Evolutionary conservation across 2,888 invertebrate species (phyloP).

Genomic region (Drosophila monieri): DNA sequence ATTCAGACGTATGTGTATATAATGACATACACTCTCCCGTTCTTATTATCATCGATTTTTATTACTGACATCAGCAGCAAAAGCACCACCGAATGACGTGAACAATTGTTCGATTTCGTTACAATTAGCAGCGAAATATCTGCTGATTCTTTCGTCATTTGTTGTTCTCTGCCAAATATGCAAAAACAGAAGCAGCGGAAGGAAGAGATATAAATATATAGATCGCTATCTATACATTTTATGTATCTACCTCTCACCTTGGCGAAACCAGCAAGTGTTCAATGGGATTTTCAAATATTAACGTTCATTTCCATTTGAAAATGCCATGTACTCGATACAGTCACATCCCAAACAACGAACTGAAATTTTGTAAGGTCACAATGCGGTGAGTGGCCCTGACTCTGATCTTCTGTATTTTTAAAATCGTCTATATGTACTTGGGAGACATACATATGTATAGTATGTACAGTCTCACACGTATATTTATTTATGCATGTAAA

Average conservation of each 20-base stretch:
- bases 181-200: slow-evolving; percentile 34
- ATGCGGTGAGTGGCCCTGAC: slow-evolving; percentile 71
- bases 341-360: slow-evolving; percentile 35
- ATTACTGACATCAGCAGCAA: slow-evolving; percentile 37
- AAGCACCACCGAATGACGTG: slow-evolving; percentile 32
- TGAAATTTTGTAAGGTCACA: slow-evolving; percentile 67
- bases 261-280: slow-evolving; percentile 30
- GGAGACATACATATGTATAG: slow-evolving; percentile 29
- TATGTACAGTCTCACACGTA: slow-evolving; percentile 23
- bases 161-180: slow-evolving; percentile 28
- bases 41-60: slow-evolving; percentile 22
- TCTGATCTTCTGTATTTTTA: slow-evolving; percentile 78
- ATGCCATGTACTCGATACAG: slow-evolving; percentile 17
- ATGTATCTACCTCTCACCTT: slow-evolving; percentile 22
- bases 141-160: slow-evolving; percentile 42
- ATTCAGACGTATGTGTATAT: neutral
- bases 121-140: slow-evolving; percentile 45
- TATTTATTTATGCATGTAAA: slow-evolving; percentile 29
- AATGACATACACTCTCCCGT: slow-evolving; percentile 13
- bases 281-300: slow-evolving; percentile 41
- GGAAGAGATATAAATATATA: slow-evolving; percentile 20
- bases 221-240: neutral
- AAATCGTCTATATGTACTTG: slow-evolving; percentile 53
- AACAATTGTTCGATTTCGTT: slow-evolving; percentile 35
- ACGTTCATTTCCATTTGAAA: slow-evolving; percentile 40